A percentile compares a stretch with the other conserved stretches of the same genome.
These are phyloP conservation scores for Gymnothorax reevesii DNA, from an alignment of 2,797 vertebrate genomes.

Conservation along the genomic window DNA sequence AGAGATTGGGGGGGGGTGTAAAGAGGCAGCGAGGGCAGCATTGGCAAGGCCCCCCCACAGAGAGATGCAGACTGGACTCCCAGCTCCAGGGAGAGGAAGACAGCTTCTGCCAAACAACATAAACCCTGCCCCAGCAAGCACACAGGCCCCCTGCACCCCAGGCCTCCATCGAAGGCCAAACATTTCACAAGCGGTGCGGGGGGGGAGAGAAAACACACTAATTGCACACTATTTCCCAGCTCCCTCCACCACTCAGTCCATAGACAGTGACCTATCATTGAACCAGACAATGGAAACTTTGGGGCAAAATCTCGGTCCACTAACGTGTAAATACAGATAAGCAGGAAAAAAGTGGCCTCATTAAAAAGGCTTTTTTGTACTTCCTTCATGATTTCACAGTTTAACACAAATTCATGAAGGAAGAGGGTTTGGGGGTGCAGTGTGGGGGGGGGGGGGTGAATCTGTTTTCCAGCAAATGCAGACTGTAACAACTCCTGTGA, in stretches of 20 bases:
- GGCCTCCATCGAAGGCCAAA: conserved; percentile 29
- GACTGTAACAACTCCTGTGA: conserved; percentile 30
- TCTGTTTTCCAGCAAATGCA: conserved; percentile 5
- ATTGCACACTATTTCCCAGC: conserved; percentile 19
- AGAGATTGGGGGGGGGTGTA: background rate
- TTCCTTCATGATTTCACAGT: conserved; percentile 14
- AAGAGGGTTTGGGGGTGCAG: background rate
- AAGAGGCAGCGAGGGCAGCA: conserved; percentile 13
- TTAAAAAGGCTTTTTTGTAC: conserved; percentile 11
- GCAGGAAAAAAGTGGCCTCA: conserved; percentile 19
- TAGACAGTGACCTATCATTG: conserved; percentile 29
- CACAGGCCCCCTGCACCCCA: conserved; percentile 10
- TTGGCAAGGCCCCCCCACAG: conserved; percentile 19
- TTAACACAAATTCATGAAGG: conserved; percentile 5
- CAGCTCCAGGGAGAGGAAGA: conserved; percentile 32
- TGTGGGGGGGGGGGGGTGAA: background rate
- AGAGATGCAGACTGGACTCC: conserved; percentile 31
- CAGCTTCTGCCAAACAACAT: conserved; percentile 36
- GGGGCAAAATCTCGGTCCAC: conserved; percentile 17
- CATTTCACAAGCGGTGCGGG: conserved; percentile 22
- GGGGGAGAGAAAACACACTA: background rate
- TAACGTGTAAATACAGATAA: conserved; percentile 40
- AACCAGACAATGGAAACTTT: conserved; percentile 28
- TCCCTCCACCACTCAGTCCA: background rate
- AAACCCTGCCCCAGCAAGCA: conserved; percentile 29